Conservation (phyloP, 2,113 vertebrate genomes). For the Lasiurus borealis region DNA sequence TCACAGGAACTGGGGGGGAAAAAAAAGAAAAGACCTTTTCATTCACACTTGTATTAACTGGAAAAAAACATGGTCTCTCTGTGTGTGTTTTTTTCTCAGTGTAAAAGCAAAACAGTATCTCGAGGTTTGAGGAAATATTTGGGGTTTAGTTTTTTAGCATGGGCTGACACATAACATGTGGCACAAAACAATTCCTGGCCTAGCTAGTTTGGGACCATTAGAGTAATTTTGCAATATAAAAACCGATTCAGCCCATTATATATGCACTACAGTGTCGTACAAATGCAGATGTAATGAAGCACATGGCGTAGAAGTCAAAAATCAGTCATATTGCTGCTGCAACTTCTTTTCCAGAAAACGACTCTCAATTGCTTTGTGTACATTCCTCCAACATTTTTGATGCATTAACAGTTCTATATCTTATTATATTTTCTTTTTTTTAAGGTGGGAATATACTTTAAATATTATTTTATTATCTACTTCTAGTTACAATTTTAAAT, state of each 20-base stretch:
- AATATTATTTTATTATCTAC: background rate
- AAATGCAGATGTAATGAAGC: background rate
- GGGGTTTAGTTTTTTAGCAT: constrained; percentile 40
- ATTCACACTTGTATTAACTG: constrained; percentile 45
- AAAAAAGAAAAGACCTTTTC: constrained; percentile 13
- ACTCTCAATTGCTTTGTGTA: background rate
- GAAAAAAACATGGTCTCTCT: background rate
- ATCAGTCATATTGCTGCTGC: background rate
- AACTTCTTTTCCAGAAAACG: constrained; percentile 27
- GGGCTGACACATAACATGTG: background rate
- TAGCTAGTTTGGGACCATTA: constrained; percentile 41
- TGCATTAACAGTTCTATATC: background rate
- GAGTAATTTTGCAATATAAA: background rate
- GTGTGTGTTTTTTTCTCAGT: background rate
- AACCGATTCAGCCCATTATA: background rate
- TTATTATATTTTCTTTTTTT: background rate
- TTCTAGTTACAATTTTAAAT: background rate
- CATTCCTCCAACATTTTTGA: background rate
- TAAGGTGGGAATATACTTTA: background rate
- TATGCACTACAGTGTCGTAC: background rate
- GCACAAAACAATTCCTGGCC: background rate
- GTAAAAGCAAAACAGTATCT: background rate
- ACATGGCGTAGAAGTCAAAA: background rate
- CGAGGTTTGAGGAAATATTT: constrained; percentile 38
- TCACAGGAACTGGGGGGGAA: background rate